Conservation (phyloP, 2,113 vertebrate genomes). For the Zapus hudsonius region DNA sequence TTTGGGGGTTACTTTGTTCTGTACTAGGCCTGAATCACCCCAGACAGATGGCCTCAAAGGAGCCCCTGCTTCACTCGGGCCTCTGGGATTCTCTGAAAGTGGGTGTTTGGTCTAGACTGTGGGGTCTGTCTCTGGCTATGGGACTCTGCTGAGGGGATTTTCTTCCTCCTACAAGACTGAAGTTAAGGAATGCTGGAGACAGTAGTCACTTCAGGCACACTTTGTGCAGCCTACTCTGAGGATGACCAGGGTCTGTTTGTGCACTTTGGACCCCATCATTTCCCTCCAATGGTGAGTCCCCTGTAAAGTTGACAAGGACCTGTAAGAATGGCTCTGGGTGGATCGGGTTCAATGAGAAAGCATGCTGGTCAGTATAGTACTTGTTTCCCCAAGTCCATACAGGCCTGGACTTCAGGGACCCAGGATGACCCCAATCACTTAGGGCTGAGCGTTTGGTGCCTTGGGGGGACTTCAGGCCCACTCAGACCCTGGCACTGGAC, state of each 20-base stretch:
- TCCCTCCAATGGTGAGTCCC: slow-evolving; percentile 59
- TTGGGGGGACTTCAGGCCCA: neutral
- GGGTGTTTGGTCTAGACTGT: neutral
- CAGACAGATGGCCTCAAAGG: neutral
- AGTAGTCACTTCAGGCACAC: neutral
- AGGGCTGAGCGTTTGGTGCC: neutral
- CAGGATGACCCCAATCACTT: neutral
- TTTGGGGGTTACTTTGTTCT: neutral
- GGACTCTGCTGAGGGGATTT: neutral
- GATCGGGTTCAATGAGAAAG: neutral
- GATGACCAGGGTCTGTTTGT: neutral
- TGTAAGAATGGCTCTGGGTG: neutral
- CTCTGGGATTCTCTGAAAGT: slow-evolving; percentile 5
- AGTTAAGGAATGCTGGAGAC: neutral
- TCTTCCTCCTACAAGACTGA: neutral
- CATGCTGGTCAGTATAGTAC: neutral
- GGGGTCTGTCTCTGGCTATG: neutral
- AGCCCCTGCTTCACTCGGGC: neutral
- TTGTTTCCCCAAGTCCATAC: neutral
- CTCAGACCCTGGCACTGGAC: neutral
- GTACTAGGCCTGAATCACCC: neutral
- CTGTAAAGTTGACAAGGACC: neutral
- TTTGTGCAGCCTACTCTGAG: neutral
- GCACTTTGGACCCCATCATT: neutral
- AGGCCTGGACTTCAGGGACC: neutral